Conservation (phyloP, 2,113 vertebrate genomes). For the Ranitomeya variabilis region DNA sequence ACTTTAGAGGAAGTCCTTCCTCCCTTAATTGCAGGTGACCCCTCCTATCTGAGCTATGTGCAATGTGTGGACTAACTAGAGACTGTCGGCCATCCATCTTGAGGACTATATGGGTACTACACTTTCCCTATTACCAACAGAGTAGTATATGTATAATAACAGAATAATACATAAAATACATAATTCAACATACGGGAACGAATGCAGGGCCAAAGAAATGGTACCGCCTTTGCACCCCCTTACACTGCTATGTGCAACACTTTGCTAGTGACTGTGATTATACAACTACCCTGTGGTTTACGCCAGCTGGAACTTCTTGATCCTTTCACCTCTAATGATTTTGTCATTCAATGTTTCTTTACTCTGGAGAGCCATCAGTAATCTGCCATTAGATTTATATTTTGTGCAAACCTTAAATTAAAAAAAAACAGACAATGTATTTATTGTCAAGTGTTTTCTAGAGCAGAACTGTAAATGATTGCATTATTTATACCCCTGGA, state of each 20-base stretch:
- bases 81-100: no score
- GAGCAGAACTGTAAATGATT: neutral
- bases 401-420: neutral
- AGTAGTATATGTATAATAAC: no score
- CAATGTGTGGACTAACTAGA: no score
- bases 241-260: neutral
- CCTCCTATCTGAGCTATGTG: no score
- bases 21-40: no score
- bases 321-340: constrained; percentile 13
- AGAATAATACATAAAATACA: no score
- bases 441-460: neutral
- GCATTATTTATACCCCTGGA: neutral
- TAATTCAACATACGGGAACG: no score
- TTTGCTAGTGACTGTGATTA: neutral
- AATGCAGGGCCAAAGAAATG: no score
- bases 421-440: neutral
- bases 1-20: no score
- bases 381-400: neutral
- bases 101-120: no score
- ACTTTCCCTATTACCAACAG: no score
- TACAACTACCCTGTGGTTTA: neutral
- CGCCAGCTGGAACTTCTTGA: neutral
- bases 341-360: neutral
- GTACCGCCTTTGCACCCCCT: no score
- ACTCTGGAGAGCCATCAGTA: neutral